These are phyloP conservation scores for Chiloscyllium plagiosum DNA, from an alignment of 2,113 vertebrate species.

Conservation along the genomic window DNA sequence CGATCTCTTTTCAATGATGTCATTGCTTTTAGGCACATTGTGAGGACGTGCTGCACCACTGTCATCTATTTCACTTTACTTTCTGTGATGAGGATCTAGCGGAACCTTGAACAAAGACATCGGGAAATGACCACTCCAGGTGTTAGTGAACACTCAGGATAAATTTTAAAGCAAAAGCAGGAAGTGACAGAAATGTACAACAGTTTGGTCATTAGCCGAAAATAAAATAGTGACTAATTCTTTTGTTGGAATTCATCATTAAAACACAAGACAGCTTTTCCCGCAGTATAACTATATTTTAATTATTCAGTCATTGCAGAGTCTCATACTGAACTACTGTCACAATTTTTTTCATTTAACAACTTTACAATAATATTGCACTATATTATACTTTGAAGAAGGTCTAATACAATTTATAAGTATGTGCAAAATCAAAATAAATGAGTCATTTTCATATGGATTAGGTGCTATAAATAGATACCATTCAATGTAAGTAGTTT, in stretches of 20 bases:
- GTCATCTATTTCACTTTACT: neutral
- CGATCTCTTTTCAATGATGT: neutral
- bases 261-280: neutral
- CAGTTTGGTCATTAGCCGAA: neutral
- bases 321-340: neutral
- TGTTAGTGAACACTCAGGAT: neutral
- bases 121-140: neutral
- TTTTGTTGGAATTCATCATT: neutral
- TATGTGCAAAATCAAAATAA: neutral
- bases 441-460: neutral
- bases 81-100: neutral
- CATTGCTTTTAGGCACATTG: neutral
- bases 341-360: neutral
- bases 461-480: neutral
- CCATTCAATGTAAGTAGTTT: neutral
- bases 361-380: neutral
- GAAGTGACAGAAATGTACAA: neutral
- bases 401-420: neutral
- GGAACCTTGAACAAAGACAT: neutral
- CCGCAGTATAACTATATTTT: neutral
- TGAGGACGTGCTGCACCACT: neutral
- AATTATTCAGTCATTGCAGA: slow-evolving; percentile 17
- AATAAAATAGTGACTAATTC: neutral
- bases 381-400: neutral
- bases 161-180: neutral